A percentile compares a stretch with the other conserved stretches of the same genome.
Conservation (phyloP, 2,797 vertebrate species). For the Anabacerthia variegaticeps region DNA sequence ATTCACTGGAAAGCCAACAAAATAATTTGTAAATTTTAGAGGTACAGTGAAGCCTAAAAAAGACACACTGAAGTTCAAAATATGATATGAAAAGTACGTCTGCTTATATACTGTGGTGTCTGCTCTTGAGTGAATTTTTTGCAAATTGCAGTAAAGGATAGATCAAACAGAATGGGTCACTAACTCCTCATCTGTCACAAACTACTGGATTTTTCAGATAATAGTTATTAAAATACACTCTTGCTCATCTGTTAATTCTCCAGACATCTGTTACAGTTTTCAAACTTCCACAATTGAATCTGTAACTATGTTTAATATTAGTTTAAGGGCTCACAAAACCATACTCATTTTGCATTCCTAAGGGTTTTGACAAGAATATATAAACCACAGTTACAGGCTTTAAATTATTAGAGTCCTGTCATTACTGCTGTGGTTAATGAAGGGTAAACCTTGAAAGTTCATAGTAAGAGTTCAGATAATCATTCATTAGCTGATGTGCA, state of each 20-base stretch:
- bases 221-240: background rate
- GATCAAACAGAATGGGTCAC: slow-evolving; percentile 14
- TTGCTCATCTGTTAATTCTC: background rate
- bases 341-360: background rate
- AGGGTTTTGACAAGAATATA: background rate
- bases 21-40: slow-evolving; percentile 1
- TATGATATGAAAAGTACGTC: background rate
- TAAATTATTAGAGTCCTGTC: background rate
- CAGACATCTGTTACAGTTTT: slow-evolving; percentile 8
- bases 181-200: background rate
- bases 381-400: background rate
- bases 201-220: slow-evolving; percentile 4
- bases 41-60: background rate
- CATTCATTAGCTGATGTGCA: background rate
- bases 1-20: slow-evolving; percentile 13
- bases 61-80: background rate
- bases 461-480: background rate
- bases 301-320: background rate
- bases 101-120: background rate
- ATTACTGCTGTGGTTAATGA: background rate
- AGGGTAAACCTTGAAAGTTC: background rate
- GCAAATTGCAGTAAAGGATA: slow-evolving; percentile 5
- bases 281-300: slow-evolving; percentile 1
- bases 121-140: background rate
- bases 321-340: background rate